phyloP scores from a whole-genome alignment of 2,888 invertebrate genomes.

The Heliconius ethilla region DNA sequence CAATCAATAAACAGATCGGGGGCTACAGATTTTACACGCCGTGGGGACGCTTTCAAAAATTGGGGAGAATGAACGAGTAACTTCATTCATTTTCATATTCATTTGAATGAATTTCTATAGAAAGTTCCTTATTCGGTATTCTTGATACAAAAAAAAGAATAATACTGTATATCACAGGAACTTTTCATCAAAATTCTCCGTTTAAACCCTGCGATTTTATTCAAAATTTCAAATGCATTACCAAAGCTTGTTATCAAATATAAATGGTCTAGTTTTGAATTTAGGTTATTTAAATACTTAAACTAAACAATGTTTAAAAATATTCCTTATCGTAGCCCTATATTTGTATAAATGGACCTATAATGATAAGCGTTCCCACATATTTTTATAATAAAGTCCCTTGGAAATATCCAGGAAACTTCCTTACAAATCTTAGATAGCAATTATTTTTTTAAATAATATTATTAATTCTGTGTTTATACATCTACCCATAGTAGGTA shows the following conservation, averaged over 20 bases:
- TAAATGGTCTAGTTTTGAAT: background rate
- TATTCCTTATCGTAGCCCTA: background rate
- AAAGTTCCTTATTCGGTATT: background rate
- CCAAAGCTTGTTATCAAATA: background rate
- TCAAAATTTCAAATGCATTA: background rate
- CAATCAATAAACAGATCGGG: constrained; percentile 38
- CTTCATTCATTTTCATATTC: background rate
- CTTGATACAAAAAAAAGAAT: background rate
- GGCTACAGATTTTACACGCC: constrained; percentile 37
- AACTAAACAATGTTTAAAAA: background rate
- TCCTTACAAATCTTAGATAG: background rate
- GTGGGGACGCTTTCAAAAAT: constrained; percentile 32
- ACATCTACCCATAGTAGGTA: no score
- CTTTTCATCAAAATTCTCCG: background rate
- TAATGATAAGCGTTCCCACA: background rate
- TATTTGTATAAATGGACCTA: background rate
- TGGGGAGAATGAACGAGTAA: constrained; percentile 19
- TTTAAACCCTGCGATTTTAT: background rate
- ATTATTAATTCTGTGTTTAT: no score
- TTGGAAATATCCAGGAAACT: background rate
- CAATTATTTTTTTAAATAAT: no score
- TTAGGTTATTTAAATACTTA: background rate
- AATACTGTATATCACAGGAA: background rate
- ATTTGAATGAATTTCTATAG: constrained; percentile 10
- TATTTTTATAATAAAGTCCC: background rate